Evolutionary conservation across 2,888 invertebrate species (phyloP).

Genomic region (Platerodrilus igneus): DNA sequence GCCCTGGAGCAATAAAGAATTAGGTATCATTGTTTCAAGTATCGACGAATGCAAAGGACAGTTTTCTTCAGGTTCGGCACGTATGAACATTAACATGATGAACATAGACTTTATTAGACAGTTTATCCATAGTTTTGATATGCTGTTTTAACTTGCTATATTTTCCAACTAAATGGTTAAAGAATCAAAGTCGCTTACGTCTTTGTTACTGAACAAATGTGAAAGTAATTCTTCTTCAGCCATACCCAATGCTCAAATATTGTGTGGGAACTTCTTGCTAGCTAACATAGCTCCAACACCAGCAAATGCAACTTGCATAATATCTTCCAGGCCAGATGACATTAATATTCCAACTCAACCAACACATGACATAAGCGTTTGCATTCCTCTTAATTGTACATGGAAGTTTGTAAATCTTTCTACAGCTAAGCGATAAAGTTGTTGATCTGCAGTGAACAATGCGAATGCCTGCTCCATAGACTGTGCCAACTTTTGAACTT

Average conservation of each 20-base stretch:
- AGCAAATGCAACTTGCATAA: slow-evolving; percentile 4
- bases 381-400: slow-evolving; percentile 6
- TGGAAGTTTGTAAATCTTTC: slow-evolving; percentile 3
- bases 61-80: too few relatives aligned
- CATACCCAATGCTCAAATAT: slow-evolving; percentile 2
- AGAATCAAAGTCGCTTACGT: slow-evolving; percentile 4
- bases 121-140: slow-evolving; percentile 4
- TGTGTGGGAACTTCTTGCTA: slow-evolving; percentile 2
- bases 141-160: slow-evolving; percentile 4
- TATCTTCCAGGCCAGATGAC: slow-evolving; percentile 5
- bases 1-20: slow-evolving; percentile 5
- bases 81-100: slow-evolving; percentile 5
- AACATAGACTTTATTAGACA: slow-evolving; percentile 5
- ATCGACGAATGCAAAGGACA: slow-evolving; percentile 1
- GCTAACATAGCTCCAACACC: slow-evolving; percentile 6
- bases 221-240: slow-evolving; percentile 5
- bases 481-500: slow-evolving; percentile 1
- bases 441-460: slow-evolving; percentile 3
- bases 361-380: slow-evolving; percentile 5
- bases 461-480: neutral
- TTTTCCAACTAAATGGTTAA: neutral
- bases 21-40: slow-evolving; percentile 6
- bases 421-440: slow-evolving; percentile 6
- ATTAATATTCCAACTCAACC: slow-evolving; percentile 3
- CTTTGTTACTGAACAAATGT: slow-evolving; percentile 6